Percentiles rank a stretch among this genome's conserved stretches.
Evolutionary conservation across 2,797 vertebrate genomes (phyloP).

Genomic region (Lindbergichthys nudifrons): DNA sequence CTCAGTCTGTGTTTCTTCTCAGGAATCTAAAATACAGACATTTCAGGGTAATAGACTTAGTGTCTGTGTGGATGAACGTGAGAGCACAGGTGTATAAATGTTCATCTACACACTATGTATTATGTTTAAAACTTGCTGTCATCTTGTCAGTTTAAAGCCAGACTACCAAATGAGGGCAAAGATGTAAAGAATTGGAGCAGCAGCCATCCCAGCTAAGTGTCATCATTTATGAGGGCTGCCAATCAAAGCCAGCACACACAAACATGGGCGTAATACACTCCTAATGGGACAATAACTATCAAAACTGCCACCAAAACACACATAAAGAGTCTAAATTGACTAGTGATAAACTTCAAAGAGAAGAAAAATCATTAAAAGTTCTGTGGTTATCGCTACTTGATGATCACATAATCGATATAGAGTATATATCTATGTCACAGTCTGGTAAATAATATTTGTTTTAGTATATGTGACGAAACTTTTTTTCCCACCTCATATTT

Average conservation of each 20-base stretch:
- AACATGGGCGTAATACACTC: constrained; percentile 4
- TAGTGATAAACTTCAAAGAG: not conserved
- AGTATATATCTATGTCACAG: not conserved
- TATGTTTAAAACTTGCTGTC: constrained; percentile 23
- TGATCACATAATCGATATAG: not conserved
- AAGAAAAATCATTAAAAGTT: not conserved
- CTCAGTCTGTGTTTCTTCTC: constrained; percentile 46
- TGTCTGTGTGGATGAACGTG: constrained; percentile 11
- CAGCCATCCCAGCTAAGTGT: constrained; percentile 6
- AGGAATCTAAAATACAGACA: constrained; percentile 45
- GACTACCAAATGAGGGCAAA: constrained; percentile 32
- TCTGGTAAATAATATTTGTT: not conserved
- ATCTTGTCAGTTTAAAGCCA: constrained; percentile 21
- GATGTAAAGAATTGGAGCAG: constrained; percentile 5
- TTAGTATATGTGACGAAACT: not conserved
- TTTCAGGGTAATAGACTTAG: constrained; percentile 31
- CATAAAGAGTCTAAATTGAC: not conserved
- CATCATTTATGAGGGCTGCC: constrained; percentile 15
- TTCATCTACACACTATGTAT: constrained; percentile 3
- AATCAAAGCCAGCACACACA: constrained; percentile 7
- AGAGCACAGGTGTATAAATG: constrained; percentile 39
- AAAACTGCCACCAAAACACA: not conserved
- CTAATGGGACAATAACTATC: constrained; percentile 2
- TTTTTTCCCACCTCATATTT: not conserved
- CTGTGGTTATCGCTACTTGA: not conserved